Evolutionary conservation across 2,888 invertebrate species (phyloP).

Genomic region (Apoderus coryli): DNA sequence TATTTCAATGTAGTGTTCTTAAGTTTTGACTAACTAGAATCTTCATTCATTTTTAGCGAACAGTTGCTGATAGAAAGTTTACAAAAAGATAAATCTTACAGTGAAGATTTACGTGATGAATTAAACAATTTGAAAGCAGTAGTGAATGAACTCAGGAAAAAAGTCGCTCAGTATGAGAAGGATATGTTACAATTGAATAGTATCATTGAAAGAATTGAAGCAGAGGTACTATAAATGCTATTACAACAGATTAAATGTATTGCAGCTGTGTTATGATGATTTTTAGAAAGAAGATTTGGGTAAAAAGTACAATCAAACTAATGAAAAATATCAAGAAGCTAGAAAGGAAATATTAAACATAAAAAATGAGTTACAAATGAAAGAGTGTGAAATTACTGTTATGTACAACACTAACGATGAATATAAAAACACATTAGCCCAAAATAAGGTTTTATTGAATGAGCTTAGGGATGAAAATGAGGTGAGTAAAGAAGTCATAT

Average conservation of each 20-base stretch:
- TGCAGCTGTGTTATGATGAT: too few relatives aligned
- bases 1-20: too few relatives aligned
- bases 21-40: too few relatives aligned
- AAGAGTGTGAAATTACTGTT: conserved; percentile 19
- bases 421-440: conserved; percentile 16
- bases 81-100: conserved; percentile 16
- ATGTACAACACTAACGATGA: conserved; percentile 18
- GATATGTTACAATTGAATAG: background rate
- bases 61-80: conserved; percentile 19
- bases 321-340: conserved; percentile 16
- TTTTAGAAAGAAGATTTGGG: conserved; percentile 20
- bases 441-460: conserved; percentile 19
- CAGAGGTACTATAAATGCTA: too few relatives aligned
- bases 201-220: too few relatives aligned
- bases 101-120: conserved; percentile 20
- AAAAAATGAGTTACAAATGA: conserved; percentile 17
- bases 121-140: conserved; percentile 16
- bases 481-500: conserved; percentile 13
- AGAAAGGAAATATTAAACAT: conserved; percentile 18
- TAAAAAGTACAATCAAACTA: conserved; percentile 16
- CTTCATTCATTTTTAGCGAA: conserved; percentile 18
- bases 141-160: conserved; percentile 18
- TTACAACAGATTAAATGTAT: too few relatives aligned
- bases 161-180: conserved; percentile 17
- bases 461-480: conserved; percentile 21